These are phyloP conservation scores for Phyllotreta cruciferae DNA, from an alignment of 2,888 invertebrate genomes.

Conservation along the genomic window DNA sequence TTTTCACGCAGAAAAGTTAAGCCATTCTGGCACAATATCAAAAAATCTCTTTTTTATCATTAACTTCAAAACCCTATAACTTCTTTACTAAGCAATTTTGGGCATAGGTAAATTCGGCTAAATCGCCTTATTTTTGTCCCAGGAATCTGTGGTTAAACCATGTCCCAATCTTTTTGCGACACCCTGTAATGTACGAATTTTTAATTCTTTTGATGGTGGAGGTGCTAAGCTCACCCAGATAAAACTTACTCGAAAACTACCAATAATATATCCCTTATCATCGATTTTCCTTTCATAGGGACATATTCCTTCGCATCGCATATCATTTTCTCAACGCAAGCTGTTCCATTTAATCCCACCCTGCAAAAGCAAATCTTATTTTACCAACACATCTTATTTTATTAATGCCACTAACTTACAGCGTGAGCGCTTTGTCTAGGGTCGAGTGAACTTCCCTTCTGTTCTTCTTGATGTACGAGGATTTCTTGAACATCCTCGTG, in stretches of 20 bases:
- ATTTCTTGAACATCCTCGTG: conserved; percentile 56
- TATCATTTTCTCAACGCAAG: conserved; percentile 71
- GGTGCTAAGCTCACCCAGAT: not conserved
- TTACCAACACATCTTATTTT: too few species aligned
- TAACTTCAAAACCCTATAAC: too few species aligned
- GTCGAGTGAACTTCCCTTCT: conserved; percentile 64
- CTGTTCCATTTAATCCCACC: conserved; percentile 67
- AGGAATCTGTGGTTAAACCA: too few species aligned
- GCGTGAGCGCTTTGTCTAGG: conserved; percentile 40
- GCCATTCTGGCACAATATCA: too few species aligned
- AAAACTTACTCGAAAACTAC: conserved; percentile 68
- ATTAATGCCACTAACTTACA: conserved; percentile 36
- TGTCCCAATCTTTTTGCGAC: too few species aligned
- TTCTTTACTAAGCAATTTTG: too few species aligned
- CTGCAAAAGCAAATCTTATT: conserved; percentile 59
- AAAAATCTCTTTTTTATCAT: too few species aligned
- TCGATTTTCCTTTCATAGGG: conserved; percentile 67
- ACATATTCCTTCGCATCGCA: conserved; percentile 70
- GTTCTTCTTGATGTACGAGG: conserved; percentile 60
- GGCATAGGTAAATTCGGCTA: too few species aligned
- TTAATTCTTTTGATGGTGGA: too few species aligned
- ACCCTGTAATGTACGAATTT: too few species aligned
- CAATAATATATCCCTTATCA: conserved; percentile 71
- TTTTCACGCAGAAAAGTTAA: too few species aligned
- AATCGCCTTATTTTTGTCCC: too few species aligned